A percentile compares a stretch with the other conserved stretches of the same genome.
These are phyloP conservation scores for Pterostichus madidus DNA, from an alignment of 2,888 invertebrate species.

Conservation along the genomic window DNA sequence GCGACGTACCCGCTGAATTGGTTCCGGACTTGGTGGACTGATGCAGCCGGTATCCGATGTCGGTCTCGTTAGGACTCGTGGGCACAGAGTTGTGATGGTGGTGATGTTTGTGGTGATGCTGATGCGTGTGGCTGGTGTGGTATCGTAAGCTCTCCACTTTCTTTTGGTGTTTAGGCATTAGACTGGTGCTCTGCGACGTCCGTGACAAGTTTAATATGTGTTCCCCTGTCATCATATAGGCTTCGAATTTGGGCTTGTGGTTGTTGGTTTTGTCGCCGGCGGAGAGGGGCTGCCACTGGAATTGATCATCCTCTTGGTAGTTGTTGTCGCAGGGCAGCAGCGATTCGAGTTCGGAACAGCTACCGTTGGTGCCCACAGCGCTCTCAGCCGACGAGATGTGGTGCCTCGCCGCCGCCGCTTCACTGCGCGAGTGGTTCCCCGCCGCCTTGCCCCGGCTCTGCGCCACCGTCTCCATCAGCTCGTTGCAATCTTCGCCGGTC, in stretches of 20 bases:
- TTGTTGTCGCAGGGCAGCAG: constrained; percentile 73
- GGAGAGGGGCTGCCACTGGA: constrained; percentile 79
- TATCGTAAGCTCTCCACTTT: constrained; percentile 79
- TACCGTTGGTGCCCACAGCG: constrained; percentile 80
- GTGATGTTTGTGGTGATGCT: constrained; percentile 74
- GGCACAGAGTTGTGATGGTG: constrained; percentile 82
- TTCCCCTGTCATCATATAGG: constrained; percentile 99
- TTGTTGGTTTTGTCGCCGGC: constrained; percentile 74
- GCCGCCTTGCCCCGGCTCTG: constrained; percentile 75
- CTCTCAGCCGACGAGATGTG: constrained; percentile 74
- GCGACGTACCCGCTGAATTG: constrained; percentile 79
- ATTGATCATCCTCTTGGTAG: constrained; percentile 77
- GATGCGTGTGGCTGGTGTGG: constrained; percentile 78
- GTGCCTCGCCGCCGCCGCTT: constrained; percentile 70
- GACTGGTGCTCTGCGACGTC: constrained; percentile 84
- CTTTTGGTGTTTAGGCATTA: constrained; percentile 81
- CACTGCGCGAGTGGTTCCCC: constrained; percentile 60
- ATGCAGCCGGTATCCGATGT: constrained; percentile 79
- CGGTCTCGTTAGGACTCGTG: constrained; percentile 84
- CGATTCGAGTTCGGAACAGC: constrained; percentile 78
- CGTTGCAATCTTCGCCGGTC: constrained; percentile 77
- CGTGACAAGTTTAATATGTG: constrained; percentile 95
- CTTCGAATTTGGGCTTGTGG: constrained; percentile 86
- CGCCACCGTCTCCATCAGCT: constrained; percentile 77
- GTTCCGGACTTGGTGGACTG: constrained; percentile 74